Conservation (phyloP, 2,113 vertebrate genomes). For the Platycercus adscitus region DNA sequence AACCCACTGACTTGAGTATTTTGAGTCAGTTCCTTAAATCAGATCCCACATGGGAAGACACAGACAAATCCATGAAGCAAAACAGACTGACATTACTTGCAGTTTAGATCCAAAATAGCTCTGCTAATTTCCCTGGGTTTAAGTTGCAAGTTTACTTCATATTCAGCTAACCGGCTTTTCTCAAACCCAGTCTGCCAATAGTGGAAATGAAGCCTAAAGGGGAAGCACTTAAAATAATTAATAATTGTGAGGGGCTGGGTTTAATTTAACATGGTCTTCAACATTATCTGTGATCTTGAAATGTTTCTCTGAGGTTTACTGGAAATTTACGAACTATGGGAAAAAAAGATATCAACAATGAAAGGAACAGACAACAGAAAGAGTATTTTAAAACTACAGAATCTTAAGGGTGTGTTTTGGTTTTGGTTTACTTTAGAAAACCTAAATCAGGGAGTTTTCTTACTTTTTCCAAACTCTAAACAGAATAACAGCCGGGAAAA, state of each 20-base stretch:
- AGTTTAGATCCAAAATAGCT: not conserved
- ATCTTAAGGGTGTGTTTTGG: not conserved
- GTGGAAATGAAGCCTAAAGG: not conserved
- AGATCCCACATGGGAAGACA: not conserved
- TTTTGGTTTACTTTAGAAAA: not conserved
- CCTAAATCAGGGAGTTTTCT: not conserved
- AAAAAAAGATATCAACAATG: not conserved
- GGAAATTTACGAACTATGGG: not conserved
- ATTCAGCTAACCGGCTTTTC: not conserved
- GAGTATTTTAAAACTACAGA: not conserved
- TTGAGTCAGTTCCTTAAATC: not conserved
- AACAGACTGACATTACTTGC: not conserved
- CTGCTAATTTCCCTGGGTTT: not conserved
- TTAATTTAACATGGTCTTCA: not conserved
- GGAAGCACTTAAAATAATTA: constrained; percentile 48
- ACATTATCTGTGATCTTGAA: constrained; percentile 3
- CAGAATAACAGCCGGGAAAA: not conserved
- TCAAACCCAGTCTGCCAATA: not conserved
- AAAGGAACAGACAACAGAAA: not conserved
- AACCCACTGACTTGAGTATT: not conserved
- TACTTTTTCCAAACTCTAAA: not conserved
- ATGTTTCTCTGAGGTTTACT: constrained; percentile 17
- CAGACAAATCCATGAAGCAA: not conserved
- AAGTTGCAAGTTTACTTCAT: not conserved
- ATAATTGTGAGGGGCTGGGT: not conserved